phyloP scores from a whole-genome alignment of 2,113 vertebrate genomes.

The Gallinago undulata region DNA sequence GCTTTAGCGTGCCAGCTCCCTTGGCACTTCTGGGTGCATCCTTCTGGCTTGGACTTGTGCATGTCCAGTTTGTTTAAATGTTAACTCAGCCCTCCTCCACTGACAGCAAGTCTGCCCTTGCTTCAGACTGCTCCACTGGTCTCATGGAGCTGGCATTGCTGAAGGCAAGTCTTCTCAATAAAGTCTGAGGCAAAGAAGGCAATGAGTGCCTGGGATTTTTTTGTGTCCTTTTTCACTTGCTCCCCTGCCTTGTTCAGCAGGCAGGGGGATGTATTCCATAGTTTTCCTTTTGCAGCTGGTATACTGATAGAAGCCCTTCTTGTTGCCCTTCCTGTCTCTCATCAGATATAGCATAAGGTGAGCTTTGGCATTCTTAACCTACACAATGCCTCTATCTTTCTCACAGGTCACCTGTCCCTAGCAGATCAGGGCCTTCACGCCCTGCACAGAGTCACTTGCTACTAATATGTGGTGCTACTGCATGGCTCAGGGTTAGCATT shows the following conservation, averaged over 20 bases:
- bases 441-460: not conserved
- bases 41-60: not conserved
- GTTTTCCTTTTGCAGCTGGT: not conserved
- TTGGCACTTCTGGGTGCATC: not conserved
- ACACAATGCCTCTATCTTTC: not conserved
- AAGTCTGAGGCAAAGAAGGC: not conserved
- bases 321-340: not conserved
- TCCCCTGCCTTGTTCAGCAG: not conserved
- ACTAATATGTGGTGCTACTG: not conserved
- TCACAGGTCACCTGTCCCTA: not conserved
- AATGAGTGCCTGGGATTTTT: not conserved
- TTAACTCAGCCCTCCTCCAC: not conserved
- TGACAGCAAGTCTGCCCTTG: not conserved
- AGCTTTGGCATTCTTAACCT: not conserved
- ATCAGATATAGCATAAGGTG: not conserved
- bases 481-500: not conserved
- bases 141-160: not conserved
- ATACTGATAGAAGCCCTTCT: not conserved
- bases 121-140: not conserved
- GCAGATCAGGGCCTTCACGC: not conserved
- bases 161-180: not conserved
- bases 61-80: not conserved
- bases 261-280: accelerated
- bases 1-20: not conserved
- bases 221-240: not conserved